Percentiles rank a stretch among this genome's conserved stretches.
Evolutionary conservation across 2,888 invertebrate species (phyloP).

Genomic region (Allophyes oxyacanthae): DNA sequence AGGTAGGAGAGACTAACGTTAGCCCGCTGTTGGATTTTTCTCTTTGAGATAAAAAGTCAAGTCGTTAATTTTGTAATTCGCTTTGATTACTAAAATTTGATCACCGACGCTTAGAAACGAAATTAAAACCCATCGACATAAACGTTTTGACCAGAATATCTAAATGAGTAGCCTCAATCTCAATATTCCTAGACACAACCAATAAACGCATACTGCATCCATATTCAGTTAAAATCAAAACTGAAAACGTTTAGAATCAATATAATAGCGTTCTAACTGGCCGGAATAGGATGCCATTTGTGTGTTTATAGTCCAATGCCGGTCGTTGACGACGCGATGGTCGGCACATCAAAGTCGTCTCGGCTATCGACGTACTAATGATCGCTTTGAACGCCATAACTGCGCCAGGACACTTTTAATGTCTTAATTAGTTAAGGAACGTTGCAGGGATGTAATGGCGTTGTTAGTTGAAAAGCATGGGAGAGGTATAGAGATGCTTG

Average conservation of each 20-base stretch:
- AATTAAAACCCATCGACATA: too few relatives aligned
- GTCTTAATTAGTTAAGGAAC: slow-evolving; percentile 72
- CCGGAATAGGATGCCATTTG: slow-evolving; percentile 67
- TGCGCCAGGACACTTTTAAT: slow-evolving; percentile 66
- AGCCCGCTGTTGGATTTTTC: too few relatives aligned
- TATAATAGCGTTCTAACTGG: slow-evolving; percentile 36
- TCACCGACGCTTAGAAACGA: too few relatives aligned
- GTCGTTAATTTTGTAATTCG: too few relatives aligned
- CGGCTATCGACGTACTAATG: slow-evolving; percentile 53
- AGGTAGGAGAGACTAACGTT: not conserved
- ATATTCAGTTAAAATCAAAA: slow-evolving; percentile 30
- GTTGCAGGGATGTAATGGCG: not conserved
- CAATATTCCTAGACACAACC: slow-evolving; percentile 6
- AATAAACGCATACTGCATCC: slow-evolving; percentile 29
- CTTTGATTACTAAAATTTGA: too few relatives aligned
- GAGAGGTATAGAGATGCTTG: not conserved
- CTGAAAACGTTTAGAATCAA: slow-evolving; percentile 47
- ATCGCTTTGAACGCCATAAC: slow-evolving; percentile 72
- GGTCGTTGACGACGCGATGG: slow-evolving; percentile 56
- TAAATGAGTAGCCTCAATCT: not conserved
- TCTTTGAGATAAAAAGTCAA: too few relatives aligned
- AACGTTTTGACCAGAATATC: too few relatives aligned
- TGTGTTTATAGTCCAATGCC: slow-evolving; percentile 64
- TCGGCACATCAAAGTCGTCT: slow-evolving; percentile 67
- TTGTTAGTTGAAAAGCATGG: slow-evolving; percentile 3